Evolutionary conservation across 2,888 invertebrate species (phyloP).

Genomic region (Steinernema scapterisci): DNA sequence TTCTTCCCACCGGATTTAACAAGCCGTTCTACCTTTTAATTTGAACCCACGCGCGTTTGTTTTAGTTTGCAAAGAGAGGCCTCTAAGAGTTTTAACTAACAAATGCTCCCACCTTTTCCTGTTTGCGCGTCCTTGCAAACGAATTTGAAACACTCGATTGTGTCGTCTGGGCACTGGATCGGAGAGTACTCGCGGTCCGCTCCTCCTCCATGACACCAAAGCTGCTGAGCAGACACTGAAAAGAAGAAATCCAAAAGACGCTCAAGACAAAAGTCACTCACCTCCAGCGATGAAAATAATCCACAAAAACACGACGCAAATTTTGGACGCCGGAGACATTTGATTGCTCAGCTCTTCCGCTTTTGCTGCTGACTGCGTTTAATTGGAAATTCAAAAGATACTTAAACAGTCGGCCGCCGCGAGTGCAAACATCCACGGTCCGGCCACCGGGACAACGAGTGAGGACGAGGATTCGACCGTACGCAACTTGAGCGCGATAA

Average conservation of each 20-base stretch:
- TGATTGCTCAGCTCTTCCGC: background rate
- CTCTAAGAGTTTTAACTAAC: no score
- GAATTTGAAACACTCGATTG: conserved; percentile 53
- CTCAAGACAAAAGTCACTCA: background rate
- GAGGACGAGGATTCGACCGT: no score
- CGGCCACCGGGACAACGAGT: no score
- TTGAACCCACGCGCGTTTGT: no score
- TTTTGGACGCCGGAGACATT: background rate
- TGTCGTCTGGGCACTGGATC: conserved; percentile 46
- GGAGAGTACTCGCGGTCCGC: conserved; percentile 43
- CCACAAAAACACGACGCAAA: background rate
- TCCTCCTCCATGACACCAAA: conserved; percentile 52
- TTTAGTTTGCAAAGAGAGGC: no score
- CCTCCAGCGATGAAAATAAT: background rate
- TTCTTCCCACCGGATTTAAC: no score
- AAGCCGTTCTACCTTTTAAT: no score
- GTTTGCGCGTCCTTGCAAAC: conserved; percentile 45
- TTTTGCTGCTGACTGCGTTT: background rate
- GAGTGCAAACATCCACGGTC: background rate
- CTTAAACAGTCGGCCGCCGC: background rate
- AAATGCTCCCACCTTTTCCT: background rate
- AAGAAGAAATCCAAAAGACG: background rate
- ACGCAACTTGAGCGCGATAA: no score
- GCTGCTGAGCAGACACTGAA: conserved; percentile 1
- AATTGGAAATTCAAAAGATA: background rate